phyloP scores from a whole-genome alignment of 2,888 invertebrate species.

The Parapristionchus giblindavisi region DNA sequence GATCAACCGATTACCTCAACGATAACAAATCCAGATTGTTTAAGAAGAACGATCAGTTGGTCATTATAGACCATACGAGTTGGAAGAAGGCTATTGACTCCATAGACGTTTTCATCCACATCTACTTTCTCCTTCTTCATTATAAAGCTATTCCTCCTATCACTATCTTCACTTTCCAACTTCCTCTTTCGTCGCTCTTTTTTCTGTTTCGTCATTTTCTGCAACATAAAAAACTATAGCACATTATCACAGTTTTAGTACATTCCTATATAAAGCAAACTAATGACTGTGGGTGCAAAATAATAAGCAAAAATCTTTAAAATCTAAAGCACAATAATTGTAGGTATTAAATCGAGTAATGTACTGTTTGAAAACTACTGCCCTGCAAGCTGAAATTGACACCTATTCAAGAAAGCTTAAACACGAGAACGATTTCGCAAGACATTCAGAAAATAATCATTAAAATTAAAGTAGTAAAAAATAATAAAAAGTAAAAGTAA shows the following conservation, averaged over 20 bases:
- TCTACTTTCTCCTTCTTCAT: neutral
- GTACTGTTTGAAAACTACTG: no score
- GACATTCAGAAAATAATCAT: no score
- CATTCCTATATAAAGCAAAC: neutral
- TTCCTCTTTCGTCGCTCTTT: slow-evolving; percentile 21
- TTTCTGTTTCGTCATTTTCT: slow-evolving; percentile 5
- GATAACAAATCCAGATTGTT: neutral
- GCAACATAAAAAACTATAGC: neutral
- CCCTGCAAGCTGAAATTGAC: no score
- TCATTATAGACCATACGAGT: slow-evolving; percentile 10
- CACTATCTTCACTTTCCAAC: neutral
- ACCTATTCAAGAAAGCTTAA: no score
- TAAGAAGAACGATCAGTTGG: slow-evolving; percentile 15
- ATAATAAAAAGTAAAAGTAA: no score
- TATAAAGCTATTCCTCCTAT: neutral
- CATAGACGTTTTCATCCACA: neutral
- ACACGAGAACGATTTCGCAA: no score
- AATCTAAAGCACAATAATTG: no score
- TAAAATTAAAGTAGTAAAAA: no score
- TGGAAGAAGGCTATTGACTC: slow-evolving; percentile 11
- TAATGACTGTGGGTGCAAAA: no score
- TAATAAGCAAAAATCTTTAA: no score
- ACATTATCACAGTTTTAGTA: neutral
- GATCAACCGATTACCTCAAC: neutral
- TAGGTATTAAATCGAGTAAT: no score